Conservation (phyloP, 2,888 invertebrate species). For the Chaetoderma sp. region DNA sequence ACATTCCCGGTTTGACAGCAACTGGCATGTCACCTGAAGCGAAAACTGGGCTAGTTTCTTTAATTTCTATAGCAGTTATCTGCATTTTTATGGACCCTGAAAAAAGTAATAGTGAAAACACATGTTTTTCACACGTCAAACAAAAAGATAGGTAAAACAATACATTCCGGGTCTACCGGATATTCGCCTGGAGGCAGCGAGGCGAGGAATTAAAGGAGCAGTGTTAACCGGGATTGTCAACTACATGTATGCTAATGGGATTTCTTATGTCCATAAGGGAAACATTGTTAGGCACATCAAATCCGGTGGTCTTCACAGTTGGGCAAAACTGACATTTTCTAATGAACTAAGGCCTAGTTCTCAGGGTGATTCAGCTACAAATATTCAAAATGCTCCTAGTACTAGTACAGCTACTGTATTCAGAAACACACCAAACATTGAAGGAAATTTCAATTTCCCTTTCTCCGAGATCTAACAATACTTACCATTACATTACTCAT, state of each 20-base stretch:
- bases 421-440: not conserved
- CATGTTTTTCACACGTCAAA: too few relatives aligned
- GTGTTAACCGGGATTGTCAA: not conserved
- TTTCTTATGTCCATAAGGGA: not conserved
- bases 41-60: too few relatives aligned
- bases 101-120: too few relatives aligned
- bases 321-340: not conserved
- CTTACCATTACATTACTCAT: too few relatives aligned
- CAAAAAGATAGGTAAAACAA: too few relatives aligned
- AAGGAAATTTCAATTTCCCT: not conserved
- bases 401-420: not conserved
- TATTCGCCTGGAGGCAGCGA: not conserved
- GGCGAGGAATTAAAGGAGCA: not conserved
- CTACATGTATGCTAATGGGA: not conserved
- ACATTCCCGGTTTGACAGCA: too few relatives aligned
- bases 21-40: too few relatives aligned
- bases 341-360: too few relatives aligned
- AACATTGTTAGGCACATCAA: not conserved
- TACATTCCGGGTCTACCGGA: too few relatives aligned
- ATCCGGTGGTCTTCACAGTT: not conserved
- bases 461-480: too few relatives aligned
- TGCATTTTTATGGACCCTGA: too few relatives aligned
- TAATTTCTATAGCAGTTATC: too few relatives aligned
- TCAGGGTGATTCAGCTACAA: not conserved
- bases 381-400: not conserved